Evolutionary conservation across 2,797 vertebrate genomes (phyloP).

Genomic region (Darevskia mixta): DNA sequence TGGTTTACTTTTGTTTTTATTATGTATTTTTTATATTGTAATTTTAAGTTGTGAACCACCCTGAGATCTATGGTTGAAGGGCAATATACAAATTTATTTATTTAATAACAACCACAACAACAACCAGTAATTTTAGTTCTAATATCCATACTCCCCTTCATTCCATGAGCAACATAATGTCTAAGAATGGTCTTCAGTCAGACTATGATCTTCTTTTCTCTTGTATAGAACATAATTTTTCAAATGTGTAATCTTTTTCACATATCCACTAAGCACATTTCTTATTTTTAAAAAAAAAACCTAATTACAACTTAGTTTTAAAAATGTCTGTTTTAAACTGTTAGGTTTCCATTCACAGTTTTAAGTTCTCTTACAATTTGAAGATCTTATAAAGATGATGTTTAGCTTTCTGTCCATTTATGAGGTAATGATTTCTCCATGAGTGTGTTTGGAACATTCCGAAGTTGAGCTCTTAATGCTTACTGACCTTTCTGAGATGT

Average conservation of each 20-base stretch:
- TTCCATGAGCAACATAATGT: too few relatives aligned
- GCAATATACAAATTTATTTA: too few relatives aligned
- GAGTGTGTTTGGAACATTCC: constrained; percentile 17
- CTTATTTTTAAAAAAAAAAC: not conserved
- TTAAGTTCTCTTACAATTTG: constrained; percentile 30
- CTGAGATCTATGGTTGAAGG: too few relatives aligned
- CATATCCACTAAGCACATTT: not conserved
- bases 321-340: rapidly evolving
- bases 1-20: too few relatives aligned
- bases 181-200: too few relatives aligned
- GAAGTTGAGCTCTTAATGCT: not conserved
- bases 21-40: too few relatives aligned
- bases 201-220: not conserved
- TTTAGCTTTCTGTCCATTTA: constrained; percentile 8
- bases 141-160: too few relatives aligned
- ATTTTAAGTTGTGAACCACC: too few relatives aligned
- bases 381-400: not conserved
- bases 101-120: too few relatives aligned
- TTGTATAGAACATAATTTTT: not conserved
- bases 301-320: not conserved
- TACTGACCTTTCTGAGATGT: constrained; percentile 7
- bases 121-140: too few relatives aligned
- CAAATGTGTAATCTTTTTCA: not conserved
- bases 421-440: not conserved
- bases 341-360: constrained; percentile 5